A percentile compares a stretch with the other conserved stretches of the same genome.
Conservation (phyloP, 2,113 vertebrate genomes). For the Aythya baeri region DNA sequence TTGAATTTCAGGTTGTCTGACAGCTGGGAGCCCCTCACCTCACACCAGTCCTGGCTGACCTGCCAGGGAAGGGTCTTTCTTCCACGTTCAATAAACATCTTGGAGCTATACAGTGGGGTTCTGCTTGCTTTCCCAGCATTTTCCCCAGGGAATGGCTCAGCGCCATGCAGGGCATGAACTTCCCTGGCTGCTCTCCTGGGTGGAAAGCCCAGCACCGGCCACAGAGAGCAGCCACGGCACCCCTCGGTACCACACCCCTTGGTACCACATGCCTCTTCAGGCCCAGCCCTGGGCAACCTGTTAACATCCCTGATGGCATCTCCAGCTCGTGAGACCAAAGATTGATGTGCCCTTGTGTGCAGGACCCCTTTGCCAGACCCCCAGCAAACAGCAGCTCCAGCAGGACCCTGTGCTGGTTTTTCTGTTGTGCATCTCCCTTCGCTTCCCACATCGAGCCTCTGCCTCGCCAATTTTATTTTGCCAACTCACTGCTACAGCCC, state of each 20-base stretch:
- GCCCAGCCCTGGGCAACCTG: neutral
- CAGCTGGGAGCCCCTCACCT: neutral
- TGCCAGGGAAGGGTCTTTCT: neutral
- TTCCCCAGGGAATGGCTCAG: neutral
- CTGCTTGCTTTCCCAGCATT: neutral
- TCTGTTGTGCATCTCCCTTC: neutral
- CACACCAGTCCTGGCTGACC: neutral
- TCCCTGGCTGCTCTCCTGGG: neutral
- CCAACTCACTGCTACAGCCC: neutral
- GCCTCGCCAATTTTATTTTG: neutral
- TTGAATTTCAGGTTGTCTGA: neutral
- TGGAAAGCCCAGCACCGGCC: neutral
- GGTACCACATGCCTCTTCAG: neutral
- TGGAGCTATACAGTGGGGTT: neutral
- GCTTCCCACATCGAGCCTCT: neutral
- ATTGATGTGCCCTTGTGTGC: neutral
- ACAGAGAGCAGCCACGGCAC: neutral
- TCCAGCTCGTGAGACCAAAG: neutral
- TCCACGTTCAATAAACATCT: neutral
- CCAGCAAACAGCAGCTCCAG: neutral
- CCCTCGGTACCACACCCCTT: neutral
- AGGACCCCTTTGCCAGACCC: neutral
- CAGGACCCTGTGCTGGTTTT: neutral
- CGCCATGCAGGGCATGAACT: neutral
- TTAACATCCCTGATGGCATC: neutral